These are phyloP conservation scores for Theonella swinhoei DNA, from an alignment of 37 sponge, comb jelly and placozoan genomes.

Conservation along the genomic window DNA sequence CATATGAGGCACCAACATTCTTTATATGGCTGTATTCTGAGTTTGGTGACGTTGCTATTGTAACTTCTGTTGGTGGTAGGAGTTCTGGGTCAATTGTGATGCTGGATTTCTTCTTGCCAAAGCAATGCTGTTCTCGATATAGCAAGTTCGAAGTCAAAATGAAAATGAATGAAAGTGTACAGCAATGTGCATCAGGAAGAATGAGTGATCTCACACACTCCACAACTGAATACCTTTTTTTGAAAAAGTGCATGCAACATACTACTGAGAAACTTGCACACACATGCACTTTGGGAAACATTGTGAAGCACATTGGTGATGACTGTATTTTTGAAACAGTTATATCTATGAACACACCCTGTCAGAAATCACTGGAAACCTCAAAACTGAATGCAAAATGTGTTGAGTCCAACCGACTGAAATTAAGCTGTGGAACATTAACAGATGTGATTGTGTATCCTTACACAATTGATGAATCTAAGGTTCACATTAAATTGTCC, in stretches of 20 bases:
- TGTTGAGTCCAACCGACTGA: neutral
- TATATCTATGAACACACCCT: neutral
- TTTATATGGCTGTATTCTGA: neutral
- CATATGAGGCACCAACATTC: neutral
- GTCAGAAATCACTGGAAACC: neutral
- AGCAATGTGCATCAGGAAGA: neutral
- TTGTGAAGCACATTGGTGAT: slow-evolving; percentile 17
- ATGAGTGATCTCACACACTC: neutral
- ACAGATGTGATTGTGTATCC: neutral
- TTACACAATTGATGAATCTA: slow-evolving; percentile 7
- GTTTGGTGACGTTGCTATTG: neutral
- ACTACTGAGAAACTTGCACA: neutral
- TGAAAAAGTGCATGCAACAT: neutral
- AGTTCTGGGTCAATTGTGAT: neutral
- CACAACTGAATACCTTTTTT: neutral
- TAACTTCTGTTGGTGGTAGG: neutral
- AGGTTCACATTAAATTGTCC: slow-evolving; percentile 5
- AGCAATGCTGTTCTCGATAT: neutral
- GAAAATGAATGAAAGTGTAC: neutral
- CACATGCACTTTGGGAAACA: neutral
- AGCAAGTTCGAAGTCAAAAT: neutral
- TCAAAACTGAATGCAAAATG: neutral
- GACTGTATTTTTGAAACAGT: neutral
- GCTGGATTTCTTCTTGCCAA: neutral
- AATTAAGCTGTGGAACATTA: neutral